Percentiles rank a stretch among this genome's conserved stretches.
phyloP scores from a whole-genome alignment of 2,888 invertebrate species.

The Muschampia plurimacula region DNA sequence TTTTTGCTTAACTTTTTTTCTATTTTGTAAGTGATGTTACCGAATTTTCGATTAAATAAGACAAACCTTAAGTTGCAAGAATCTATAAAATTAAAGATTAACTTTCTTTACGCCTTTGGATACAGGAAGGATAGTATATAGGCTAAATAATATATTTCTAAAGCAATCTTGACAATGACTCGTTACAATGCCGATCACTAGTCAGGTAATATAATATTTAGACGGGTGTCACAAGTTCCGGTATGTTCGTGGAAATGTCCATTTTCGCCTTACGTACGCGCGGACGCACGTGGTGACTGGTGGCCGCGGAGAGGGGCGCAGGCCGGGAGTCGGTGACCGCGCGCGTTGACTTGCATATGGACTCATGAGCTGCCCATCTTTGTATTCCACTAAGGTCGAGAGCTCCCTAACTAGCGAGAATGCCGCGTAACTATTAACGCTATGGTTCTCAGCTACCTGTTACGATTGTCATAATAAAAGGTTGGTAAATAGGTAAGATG shows the following conservation, averaged over 20 bases:
- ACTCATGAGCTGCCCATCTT: conserved; percentile 59
- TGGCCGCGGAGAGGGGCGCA: conserved; percentile 49
- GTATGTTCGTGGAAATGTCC: conserved; percentile 77
- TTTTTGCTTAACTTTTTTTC: neutral
- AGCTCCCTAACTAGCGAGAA: conserved; percentile 74
- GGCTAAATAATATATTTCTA: too few species aligned
- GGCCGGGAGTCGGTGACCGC: conserved; percentile 77
- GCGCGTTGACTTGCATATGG: conserved; percentile 74
- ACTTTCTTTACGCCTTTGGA: too few species aligned
- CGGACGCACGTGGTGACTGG: conserved; percentile 56
- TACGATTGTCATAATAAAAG: conserved; percentile 60
- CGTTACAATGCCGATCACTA: conserved; percentile 10
- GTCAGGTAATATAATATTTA: conserved; percentile 50
- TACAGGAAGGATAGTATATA: too few species aligned
- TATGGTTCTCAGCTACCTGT: conserved; percentile 68
- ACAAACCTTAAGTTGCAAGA: too few species aligned
- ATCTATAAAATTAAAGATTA: too few species aligned
- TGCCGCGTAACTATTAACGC: conserved; percentile 77
- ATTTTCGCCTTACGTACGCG: conserved; percentile 75
- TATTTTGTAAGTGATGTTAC: neutral
- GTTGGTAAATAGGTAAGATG: too few species aligned
- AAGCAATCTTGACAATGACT: neutral
- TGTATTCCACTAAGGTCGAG: conserved; percentile 75
- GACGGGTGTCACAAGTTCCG: conserved; percentile 65
- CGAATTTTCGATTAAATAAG: too few species aligned